phyloP scores from a whole-genome alignment of 1,140 invertebrate genomes.

The Eriocheir sinensis region DNA sequence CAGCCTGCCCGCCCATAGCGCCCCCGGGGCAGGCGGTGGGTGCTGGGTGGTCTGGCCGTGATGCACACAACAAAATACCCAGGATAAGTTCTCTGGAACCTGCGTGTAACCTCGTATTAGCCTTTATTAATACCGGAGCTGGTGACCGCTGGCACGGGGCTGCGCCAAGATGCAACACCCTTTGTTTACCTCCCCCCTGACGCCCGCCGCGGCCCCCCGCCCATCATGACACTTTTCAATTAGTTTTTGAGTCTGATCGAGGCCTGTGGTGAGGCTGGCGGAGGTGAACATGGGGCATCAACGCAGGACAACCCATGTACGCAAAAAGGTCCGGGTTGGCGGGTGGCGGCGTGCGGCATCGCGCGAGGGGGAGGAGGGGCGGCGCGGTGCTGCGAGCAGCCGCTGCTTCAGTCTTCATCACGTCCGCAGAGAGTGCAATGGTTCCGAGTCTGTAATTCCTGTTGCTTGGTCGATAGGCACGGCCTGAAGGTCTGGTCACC shows the following conservation, averaged over 20 bases:
- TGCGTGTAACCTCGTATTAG: slow-evolving; percentile 60
- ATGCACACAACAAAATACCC: background rate
- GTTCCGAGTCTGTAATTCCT: slow-evolving; percentile 46
- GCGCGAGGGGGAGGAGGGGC: slow-evolving; percentile 30
- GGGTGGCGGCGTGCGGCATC: slow-evolving; percentile 49
- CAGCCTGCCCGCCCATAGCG: too few species aligned
- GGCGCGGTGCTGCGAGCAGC: slow-evolving; percentile 30
- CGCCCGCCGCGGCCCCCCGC: background rate
- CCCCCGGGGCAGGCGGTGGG: background rate
- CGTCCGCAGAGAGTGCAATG: background rate
- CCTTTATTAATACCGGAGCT: slow-evolving; percentile 69
- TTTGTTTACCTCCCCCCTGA: slow-evolving; percentile 55
- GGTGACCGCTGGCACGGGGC: slow-evolving; percentile 69
- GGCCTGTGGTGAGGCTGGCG: background rate
- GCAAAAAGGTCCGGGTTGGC: slow-evolving; percentile 46
- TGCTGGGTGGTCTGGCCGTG: background rate
- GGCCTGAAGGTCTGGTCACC: slow-evolving; percentile 58
- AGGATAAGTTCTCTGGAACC: slow-evolving; percentile 56
- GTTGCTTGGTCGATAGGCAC: slow-evolving; percentile 55
- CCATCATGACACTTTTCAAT: slow-evolving; percentile 29
- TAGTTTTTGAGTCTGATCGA: background rate
- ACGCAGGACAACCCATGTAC: slow-evolving; percentile 49
- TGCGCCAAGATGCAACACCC: slow-evolving; percentile 74
- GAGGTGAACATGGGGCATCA: slow-evolving; percentile 29
- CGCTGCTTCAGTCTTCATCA: slow-evolving; percentile 63